A percentile compares a stretch with the other conserved stretches of the same genome.
phyloP scores from a whole-genome alignment of 2,113 vertebrate species.

The Cryptotis parvus region DNA sequence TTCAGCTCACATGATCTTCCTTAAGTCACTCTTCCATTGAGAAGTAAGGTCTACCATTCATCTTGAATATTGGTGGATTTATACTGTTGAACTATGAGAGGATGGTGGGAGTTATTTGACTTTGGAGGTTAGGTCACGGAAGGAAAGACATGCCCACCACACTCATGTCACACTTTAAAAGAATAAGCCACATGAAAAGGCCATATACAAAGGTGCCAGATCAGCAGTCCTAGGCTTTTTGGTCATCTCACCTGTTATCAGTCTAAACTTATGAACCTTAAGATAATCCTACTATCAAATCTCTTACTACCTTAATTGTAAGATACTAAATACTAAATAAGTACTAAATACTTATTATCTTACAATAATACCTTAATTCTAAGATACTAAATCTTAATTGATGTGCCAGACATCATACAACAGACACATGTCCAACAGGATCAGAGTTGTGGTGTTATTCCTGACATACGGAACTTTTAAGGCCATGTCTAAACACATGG shows the following conservation, averaged over 20 bases:
- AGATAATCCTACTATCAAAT: not conserved
- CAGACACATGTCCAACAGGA: not conserved
- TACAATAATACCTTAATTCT: no score
- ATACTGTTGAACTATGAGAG: conserved; percentile 15
- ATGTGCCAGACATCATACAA: not conserved
- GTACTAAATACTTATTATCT: no score
- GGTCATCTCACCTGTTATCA: not conserved
- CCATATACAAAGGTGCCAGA: not conserved
- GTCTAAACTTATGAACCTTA: not conserved
- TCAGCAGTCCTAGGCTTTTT: not conserved
- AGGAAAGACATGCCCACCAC: not conserved
- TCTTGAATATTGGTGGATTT: not conserved
- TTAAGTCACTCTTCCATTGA: no score
- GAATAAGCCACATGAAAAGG: not conserved
- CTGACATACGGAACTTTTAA: no score
- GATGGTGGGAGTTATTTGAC: not conserved
- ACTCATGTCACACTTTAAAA: not conserved
- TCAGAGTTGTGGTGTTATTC: no score
- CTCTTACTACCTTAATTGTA: not conserved
- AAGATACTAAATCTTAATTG: conserved; percentile 13
- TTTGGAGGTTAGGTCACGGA: not conserved
- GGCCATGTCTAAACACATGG: no score
- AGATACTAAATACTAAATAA: no score
- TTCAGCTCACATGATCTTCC: not conserved
- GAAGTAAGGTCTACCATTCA: not conserved